Conservation (phyloP, 2,113 vertebrate species). For the Nannobrachium achirus region DNA sequence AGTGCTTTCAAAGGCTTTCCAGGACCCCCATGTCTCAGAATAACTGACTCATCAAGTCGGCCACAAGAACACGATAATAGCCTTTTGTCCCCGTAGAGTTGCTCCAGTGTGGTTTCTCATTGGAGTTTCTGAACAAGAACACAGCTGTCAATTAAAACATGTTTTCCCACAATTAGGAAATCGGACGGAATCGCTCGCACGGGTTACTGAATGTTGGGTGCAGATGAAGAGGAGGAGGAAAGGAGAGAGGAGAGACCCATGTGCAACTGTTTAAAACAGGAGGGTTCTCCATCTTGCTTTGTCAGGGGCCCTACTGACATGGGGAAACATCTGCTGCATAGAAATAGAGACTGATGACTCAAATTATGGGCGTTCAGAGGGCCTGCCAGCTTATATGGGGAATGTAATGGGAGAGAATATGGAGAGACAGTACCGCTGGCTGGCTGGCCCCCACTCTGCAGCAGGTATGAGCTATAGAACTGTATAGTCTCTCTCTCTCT, state of each 20-base stretch:
- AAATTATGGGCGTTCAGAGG: slow-evolving; percentile 71
- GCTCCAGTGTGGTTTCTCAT: slow-evolving; percentile 26
- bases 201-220: slow-evolving; percentile 30
- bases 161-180: slow-evolving; percentile 48
- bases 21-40: slow-evolving; percentile 53
- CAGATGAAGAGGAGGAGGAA: slow-evolving; percentile 22
- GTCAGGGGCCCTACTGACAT: slow-evolving; percentile 71
- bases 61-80: slow-evolving; percentile 48
- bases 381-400: slow-evolving; percentile 67
- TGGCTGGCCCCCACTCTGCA: slow-evolving; percentile 14
- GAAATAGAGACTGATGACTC: slow-evolving; percentile 82
- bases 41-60: slow-evolving; percentile 58
- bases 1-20: slow-evolving; percentile 46
- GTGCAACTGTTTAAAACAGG: slow-evolving; percentile 52
- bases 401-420: slow-evolving; percentile 61
- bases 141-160: slow-evolving; percentile 52
- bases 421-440: slow-evolving; percentile 39
- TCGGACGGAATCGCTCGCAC: slow-evolving; percentile 30
- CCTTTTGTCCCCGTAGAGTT: slow-evolving; percentile 47
- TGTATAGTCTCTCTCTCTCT: not conserved
- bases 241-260: slow-evolving; percentile 36
- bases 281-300: slow-evolving; percentile 72
- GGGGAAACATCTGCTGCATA: slow-evolving; percentile 81
- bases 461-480: slow-evolving; percentile 18
- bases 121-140: slow-evolving; percentile 29